phyloP scores from a whole-genome alignment of 2,113 vertebrate genomes.

The Tupaia chinensis region DNA sequence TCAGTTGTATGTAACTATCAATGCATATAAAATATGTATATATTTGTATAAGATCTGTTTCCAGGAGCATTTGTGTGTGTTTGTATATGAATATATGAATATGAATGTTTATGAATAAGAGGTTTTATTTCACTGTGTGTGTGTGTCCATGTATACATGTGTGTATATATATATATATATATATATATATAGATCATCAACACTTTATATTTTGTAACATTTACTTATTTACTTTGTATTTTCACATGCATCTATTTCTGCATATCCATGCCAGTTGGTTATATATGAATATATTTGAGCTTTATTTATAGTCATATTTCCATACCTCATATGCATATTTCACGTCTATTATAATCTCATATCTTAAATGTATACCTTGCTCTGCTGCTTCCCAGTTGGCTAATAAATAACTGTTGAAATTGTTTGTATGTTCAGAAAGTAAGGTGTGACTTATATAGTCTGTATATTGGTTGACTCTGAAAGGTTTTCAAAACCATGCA shows the following conservation, averaged over 20 bases:
- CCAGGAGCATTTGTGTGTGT: neutral
- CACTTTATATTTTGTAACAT: neutral
- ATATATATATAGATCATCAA: neutral
- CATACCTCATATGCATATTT: neutral
- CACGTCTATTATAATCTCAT: neutral
- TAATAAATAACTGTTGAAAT: neutral
- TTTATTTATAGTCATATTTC: neutral
- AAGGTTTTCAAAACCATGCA: neutral
- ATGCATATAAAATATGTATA: neutral
- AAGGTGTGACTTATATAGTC: neutral
- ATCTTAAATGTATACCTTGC: neutral
- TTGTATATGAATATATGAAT: too few relatives aligned
- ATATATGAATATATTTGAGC: neutral
- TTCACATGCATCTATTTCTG: neutral
- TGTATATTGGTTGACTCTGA: neutral
- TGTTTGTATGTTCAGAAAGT: neutral
- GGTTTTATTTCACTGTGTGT: neutral
- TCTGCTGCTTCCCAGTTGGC: neutral
- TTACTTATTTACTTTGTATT: neutral
- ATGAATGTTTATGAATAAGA: neutral
- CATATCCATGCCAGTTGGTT: neutral
- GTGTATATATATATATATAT: neutral
- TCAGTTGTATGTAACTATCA: neutral
- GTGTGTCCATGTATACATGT: neutral
- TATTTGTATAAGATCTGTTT: neutral